These are phyloP conservation scores for Apamea sordens DNA, from an alignment of 2,888 invertebrate genomes.

Conservation along the genomic window DNA sequence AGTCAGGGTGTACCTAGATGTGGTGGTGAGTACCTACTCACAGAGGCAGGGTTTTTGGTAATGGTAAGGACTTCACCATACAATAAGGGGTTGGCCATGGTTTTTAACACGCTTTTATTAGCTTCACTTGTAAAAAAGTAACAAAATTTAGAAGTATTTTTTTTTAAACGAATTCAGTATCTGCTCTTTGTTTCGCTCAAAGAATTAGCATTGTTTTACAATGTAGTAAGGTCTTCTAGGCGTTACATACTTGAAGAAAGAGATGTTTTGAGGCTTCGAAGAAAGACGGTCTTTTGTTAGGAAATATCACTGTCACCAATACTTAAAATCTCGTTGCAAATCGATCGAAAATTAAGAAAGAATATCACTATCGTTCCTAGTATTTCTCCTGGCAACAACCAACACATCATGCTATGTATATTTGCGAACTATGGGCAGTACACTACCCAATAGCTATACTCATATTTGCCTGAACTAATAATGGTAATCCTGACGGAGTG, in stretches of 20 bases:
- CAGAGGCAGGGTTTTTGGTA: not conserved
- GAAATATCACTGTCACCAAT: no score
- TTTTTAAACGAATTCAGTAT: not conserved
- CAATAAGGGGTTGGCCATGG: not conserved
- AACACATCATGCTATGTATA: not conserved
- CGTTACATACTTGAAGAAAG: no score
- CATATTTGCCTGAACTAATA: slow-evolving; percentile 31
- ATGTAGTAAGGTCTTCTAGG: no score
- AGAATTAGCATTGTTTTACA: not conserved
- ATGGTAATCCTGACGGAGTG: slow-evolving; percentile 20
- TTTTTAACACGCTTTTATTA: not conserved
- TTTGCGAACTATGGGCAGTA: slow-evolving; percentile 4
- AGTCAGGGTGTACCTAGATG: not conserved
- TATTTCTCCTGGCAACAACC: not conserved
- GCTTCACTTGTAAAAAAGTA: no score
- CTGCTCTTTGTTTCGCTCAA: not conserved
- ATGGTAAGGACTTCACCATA: no score
- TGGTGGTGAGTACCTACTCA: not conserved
- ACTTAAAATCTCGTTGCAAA: not conserved
- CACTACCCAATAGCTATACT: not conserved
- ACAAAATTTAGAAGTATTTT: no score
- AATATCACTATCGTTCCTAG: not conserved
- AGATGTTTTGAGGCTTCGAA: not conserved
- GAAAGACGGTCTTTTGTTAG: not conserved
- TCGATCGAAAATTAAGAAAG: not conserved